Conservation (phyloP, 2,113 vertebrate genomes). For the Pygathrix nemaeus region DNA sequence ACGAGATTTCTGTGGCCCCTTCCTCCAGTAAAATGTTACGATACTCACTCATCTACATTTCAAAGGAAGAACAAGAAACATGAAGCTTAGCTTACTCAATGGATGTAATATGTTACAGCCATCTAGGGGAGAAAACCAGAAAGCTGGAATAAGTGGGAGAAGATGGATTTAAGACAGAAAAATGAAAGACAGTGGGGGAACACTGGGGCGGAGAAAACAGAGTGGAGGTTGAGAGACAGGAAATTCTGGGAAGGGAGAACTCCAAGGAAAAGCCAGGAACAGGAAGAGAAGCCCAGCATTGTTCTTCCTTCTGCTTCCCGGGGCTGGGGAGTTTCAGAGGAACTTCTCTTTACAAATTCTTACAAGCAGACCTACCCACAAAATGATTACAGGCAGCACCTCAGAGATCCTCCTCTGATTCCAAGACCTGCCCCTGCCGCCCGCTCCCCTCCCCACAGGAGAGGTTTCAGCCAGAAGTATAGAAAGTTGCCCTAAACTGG, state of each 20-base stretch:
- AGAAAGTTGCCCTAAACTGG: not conserved
- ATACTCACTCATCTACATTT: not conserved
- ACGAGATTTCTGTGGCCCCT: not conserved
- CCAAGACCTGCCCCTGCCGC: not conserved
- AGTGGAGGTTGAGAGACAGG: too few relatives aligned
- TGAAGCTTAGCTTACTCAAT: not conserved
- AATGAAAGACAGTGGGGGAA: not conserved
- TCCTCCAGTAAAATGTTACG: not conserved
- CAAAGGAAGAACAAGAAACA: not conserved
- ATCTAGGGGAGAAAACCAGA: not conserved
- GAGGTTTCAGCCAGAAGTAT: not conserved
- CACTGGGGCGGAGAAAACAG: not conserved
- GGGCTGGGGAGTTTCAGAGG: not conserved
- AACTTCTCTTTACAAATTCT: not conserved
- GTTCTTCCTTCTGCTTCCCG: not conserved
- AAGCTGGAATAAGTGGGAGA: not conserved
- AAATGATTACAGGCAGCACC: not conserved
- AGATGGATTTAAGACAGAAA: not conserved
- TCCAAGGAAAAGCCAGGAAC: not conserved
- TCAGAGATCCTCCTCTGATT: not conserved
- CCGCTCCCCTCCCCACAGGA: not conserved
- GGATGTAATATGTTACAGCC: constrained; percentile 14
- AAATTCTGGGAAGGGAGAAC: not conserved
- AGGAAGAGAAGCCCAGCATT: not conserved
- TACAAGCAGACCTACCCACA: not conserved